Base-by-base conservation (phyloP, 2,888 invertebrate genomes). In the Torymus auratus region DNA sequence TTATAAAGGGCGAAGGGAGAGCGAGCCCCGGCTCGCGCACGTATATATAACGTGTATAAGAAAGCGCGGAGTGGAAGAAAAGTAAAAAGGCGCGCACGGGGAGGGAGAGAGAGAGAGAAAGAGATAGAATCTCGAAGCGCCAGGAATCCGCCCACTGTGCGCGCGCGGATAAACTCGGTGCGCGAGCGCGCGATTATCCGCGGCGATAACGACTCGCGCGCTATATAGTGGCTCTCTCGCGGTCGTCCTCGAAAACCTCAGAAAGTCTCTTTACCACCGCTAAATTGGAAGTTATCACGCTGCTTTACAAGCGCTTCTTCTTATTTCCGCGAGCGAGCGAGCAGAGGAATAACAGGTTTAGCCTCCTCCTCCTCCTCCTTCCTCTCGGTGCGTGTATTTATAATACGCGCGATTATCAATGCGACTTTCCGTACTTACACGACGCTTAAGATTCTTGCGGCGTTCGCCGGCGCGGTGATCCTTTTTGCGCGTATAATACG, bases 71-170 rank as follows among this genome's bases (percentile, higher is more conserved):
- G 28, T 28, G 1, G 28, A 28, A 60, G 58, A 15, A 20, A 55
- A 28, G 28, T 28, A 28, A 53, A 23, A 55, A 65, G 50, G n/a
- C 56, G 28, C 52, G 53, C 14, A 67, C 1, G 17, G 15, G 58
- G 62, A 17, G 17, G 56, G 23, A 67, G 65, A 65, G 17, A 14
- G 15, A 4, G 58, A 56, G 61, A 53, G 17, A 56, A 41, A 28
- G n/a, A 79, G 82, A 82, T 82, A 75, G 60, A 75, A 82, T 83
- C 83, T 73, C 23, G 68, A 72, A 77, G 68, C 78, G 78, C 62
- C 60, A 78, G 72, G 81, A 83, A 68, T 83, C 80, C 78, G 78
- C 80, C 80, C 82, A 81, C 78, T 80, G 73, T 70, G 70, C 70
- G 64, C 72, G 60, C 70, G 69, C 64, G 78, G 72, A 78, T 78